phyloP scores from a whole-genome alignment of 2,113 vertebrate genomes.

The Sapajus apella region DNA sequence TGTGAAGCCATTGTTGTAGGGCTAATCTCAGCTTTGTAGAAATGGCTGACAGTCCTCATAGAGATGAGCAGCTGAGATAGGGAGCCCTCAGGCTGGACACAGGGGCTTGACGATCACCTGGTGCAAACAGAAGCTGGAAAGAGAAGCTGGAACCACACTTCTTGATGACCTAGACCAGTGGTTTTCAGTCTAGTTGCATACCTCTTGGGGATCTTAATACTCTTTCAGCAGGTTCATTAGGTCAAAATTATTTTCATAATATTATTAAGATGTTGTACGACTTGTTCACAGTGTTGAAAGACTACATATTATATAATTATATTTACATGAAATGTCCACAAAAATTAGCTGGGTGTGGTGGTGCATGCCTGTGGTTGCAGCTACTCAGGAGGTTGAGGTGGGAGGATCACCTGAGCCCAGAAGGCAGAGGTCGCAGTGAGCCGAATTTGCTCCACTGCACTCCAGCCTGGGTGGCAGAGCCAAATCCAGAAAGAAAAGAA shows the following conservation, averaged over 20 bases:
- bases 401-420: not conserved
- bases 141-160: not conserved
- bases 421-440: not conserved
- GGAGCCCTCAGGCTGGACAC: not conserved
- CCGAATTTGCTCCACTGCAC: not conserved
- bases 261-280: not conserved
- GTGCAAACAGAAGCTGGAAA: not conserved
- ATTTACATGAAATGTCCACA: not conserved
- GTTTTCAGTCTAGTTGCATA: not conserved
- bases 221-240: not conserved
- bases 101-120: not conserved
- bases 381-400: not conserved
- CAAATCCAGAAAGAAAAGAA: not conserved
- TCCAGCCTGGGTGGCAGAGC: not conserved
- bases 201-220: not conserved
- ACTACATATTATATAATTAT: not conserved
- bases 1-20: not conserved
- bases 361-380: not conserved
- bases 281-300: not conserved
- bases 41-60: not conserved
- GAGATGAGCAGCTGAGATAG: not conserved
- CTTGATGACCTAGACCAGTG: not conserved
- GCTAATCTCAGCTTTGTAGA: not conserved
- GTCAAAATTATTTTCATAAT: constrained; percentile 14
- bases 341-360: not conserved